phyloP scores from a whole-genome alignment of 2,888 invertebrate species.

The Heliconius erato region DNA sequence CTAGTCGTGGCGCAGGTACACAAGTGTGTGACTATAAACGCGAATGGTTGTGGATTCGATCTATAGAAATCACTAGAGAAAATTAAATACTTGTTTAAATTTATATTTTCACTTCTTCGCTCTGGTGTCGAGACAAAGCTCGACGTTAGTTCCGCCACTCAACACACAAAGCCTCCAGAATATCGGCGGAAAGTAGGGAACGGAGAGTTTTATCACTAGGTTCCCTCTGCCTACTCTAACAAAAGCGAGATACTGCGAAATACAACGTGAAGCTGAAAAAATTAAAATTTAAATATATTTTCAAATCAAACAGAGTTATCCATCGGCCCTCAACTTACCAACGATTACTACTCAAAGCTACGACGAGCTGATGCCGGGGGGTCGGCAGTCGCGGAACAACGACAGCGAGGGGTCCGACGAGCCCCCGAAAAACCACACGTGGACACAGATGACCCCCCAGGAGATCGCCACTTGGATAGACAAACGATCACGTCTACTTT shows the following conservation, averaged over 20 bases:
- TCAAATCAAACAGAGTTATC: conserved; percentile 84
- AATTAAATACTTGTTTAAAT: not conserved
- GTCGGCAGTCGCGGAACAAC: conserved; percentile 63
- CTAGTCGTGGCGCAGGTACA: not conserved
- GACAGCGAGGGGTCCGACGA: conserved; percentile 76
- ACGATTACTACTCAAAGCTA: conserved; percentile 89
- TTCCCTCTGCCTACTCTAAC: not conserved
- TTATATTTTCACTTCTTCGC: not conserved
- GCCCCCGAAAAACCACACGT: conserved; percentile 79
- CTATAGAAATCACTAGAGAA: not conserved
- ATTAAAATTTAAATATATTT: not conserved
- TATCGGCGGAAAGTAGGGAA: not conserved
- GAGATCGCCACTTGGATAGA: conserved; percentile 96
- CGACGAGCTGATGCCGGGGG: conserved; percentile 83
- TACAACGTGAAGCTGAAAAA: not conserved
- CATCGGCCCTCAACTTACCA: conserved; percentile 87
- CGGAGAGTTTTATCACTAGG: not conserved
- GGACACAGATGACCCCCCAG: conserved; percentile 95
- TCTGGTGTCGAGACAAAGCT: too few species aligned
- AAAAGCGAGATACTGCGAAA: too few species aligned
- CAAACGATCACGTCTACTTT: conserved; percentile 90
- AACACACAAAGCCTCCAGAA: not conserved
- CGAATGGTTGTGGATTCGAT: not conserved
- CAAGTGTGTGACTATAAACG: not conserved
- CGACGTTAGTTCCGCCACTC: not conserved